Evolutionary conservation across 2,888 invertebrate species (phyloP).

Genomic region (Stegophylla sp.): DNA sequence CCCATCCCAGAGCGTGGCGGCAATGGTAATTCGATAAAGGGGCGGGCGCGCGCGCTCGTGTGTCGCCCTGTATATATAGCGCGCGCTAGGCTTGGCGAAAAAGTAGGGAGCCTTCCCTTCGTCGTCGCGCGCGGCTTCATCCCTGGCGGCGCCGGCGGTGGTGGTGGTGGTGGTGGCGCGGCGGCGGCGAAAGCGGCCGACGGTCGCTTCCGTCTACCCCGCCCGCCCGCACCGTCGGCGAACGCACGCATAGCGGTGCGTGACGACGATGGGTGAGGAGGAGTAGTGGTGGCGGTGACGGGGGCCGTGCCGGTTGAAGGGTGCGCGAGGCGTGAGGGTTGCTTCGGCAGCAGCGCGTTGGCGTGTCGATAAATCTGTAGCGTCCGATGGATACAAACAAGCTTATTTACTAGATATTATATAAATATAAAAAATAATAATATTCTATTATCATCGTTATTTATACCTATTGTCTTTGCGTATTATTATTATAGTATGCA

Average conservation of each 20-base stretch:
- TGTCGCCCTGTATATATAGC: not conserved
- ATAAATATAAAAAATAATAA: no score
- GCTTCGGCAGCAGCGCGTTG: not conserved
- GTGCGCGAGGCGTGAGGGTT: not conserved
- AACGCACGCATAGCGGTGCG: not conserved
- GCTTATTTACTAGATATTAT: no score
- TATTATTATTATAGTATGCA: no score
- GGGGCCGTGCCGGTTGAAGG: not conserved
- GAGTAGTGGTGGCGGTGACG: no score
- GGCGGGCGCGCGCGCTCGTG: slow-evolving; percentile 24
- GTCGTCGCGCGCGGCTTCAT: not conserved
- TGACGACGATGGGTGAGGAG: no score
- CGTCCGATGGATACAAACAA: slow-evolving; percentile 5
- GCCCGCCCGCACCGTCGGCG: not conserved
- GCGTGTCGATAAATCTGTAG: slow-evolving; percentile 49
- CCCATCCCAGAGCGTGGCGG: slow-evolving; percentile 52
- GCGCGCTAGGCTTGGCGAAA: not conserved
- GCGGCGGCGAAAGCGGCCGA: no score
- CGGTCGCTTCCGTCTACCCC: no score
- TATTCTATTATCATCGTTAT: no score
- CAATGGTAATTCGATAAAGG: slow-evolving; percentile 51
- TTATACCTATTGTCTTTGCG: no score
- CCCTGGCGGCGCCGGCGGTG: no score
- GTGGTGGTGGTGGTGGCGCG: no score
- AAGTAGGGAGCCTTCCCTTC: not conserved